phyloP scores from a whole-genome alignment of 2,113 vertebrate species.

The Alaudala cheleensis region DNA sequence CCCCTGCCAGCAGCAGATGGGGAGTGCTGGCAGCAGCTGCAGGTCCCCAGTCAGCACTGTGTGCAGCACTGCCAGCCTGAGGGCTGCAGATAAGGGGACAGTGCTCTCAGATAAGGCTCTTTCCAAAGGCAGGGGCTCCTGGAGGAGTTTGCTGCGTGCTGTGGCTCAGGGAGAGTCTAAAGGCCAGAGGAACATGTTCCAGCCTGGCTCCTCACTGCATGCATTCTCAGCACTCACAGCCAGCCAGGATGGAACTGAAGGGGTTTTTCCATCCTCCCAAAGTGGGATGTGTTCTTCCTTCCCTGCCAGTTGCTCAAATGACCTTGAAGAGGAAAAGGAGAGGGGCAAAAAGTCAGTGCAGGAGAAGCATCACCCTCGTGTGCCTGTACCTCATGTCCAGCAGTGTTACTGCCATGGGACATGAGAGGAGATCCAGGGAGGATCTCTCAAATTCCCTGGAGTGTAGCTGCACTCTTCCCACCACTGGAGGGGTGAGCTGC shows the following conservation, averaged over 20 bases:
- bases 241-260: neutral
- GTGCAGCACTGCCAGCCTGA: neutral
- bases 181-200: constrained; percentile 9
- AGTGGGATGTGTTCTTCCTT: neutral
- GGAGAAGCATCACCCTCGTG: neutral
- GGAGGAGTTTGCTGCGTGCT: neutral
- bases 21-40: constrained; percentile 34
- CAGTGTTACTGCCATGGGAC: neutral
- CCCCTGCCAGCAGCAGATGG: neutral
- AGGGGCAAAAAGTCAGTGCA: neutral
- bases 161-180: neutral
- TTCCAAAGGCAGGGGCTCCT: constrained; percentile 26
- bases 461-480: neutral
- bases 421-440: neutral
- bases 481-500: neutral
- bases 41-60: neutral
- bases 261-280: neutral
- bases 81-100: constrained; percentile 38
- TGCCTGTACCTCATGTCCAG: neutral
- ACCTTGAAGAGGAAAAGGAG: neutral
- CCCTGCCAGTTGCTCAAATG: neutral
- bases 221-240: neutral
- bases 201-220: neutral
- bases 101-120: constrained; percentile 23
- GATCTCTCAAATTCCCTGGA: neutral